Evolutionary conservation across 2,888 invertebrate species (phyloP), one percentile per base, ranked within the genome.

Genomic region (Allolobophora icterica): DNA sequence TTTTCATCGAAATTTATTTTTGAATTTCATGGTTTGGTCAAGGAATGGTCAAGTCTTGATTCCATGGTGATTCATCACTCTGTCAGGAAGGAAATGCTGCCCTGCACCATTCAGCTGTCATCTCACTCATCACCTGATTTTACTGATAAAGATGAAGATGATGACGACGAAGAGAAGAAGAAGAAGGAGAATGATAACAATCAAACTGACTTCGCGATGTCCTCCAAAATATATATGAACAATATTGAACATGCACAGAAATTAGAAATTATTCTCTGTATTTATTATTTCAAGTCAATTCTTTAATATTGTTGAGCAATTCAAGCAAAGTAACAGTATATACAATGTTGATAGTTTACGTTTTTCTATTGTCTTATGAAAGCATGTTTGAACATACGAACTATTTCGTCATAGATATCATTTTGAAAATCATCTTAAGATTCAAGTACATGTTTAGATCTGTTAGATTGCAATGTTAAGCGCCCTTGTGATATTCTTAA

Each of bases 41-140:
- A 99, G 96, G 98, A 99, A 96, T 99, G 99, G 96, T 96, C 97
- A 58, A 98, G 97, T 90, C 96, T n/a, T n/a, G n/a, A n/a, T n/a
- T n/a, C n/a, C n/a, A n/a, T n/a, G n/a, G n/a, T n/a, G n/a, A n/a
- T n/a, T n/a, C n/a, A n/a, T n/a, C n/a, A n/a, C n/a, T n/a, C n/a
- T n/a, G n/a, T n/a, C n/a, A n/a, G n/a, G n/a, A n/a, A n/a, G n/a
- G n/a, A n/a, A n/a, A n/a, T n/a, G n/a, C n/a, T n/a, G n/a, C n/a
- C n/a, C n/a, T n/a, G 98, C 95, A 98, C 98, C 87, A 96, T 99
- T 21, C 34, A 35, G 4, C 84, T 84, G 34, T 35, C 84, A 35
- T 35, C 84, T 19, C 34, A 58, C 3, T 58, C 45, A 17, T 30
- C 30, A 58, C 17, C 58, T 30, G 58, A 30, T 2, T n/a, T n/a